phyloP scores from a whole-genome alignment of 2,113 vertebrate genomes.

The Notechis scutatus region DNA sequence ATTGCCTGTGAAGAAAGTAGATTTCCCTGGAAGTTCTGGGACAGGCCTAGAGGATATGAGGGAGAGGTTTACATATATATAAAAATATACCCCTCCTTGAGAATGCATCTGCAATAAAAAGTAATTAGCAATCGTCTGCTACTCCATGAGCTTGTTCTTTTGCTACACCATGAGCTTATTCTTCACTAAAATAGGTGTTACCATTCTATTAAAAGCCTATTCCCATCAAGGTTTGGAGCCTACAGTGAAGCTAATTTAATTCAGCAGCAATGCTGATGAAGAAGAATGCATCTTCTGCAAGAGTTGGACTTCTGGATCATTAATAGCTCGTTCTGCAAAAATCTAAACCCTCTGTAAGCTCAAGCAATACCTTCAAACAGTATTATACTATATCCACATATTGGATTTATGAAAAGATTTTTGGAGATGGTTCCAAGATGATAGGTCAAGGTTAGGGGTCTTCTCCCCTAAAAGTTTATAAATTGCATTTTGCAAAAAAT shows the following conservation, averaged over 20 bases:
- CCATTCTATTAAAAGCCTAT: no score
- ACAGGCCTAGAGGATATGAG: constrained; percentile 75
- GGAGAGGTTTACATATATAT: no score
- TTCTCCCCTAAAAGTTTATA: not conserved
- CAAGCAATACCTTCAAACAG: not conserved
- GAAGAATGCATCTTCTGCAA: not conserved
- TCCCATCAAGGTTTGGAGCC: not conserved
- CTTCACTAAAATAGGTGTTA: not conserved
- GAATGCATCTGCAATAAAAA: not conserved
- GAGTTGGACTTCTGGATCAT: not conserved
- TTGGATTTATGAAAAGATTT: not conserved
- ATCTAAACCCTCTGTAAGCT: not conserved
- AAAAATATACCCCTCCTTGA: not conserved
- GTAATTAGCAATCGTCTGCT: no score
- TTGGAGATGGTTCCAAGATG: not conserved
- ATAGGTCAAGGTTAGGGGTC: not conserved
- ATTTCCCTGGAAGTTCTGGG: constrained; percentile 88
- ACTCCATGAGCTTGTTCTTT: not conserved
- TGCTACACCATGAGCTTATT: not conserved
- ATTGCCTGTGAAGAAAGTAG: constrained; percentile 77
- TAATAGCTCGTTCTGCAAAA: not conserved
- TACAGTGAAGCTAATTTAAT: not conserved
- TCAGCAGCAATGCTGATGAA: not conserved
- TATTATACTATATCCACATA: not conserved
- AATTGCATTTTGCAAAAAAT: not conserved